Evolutionary conservation across 2,113 vertebrate genomes (phyloP).

Genomic region (Ciconia stormi): DNA sequence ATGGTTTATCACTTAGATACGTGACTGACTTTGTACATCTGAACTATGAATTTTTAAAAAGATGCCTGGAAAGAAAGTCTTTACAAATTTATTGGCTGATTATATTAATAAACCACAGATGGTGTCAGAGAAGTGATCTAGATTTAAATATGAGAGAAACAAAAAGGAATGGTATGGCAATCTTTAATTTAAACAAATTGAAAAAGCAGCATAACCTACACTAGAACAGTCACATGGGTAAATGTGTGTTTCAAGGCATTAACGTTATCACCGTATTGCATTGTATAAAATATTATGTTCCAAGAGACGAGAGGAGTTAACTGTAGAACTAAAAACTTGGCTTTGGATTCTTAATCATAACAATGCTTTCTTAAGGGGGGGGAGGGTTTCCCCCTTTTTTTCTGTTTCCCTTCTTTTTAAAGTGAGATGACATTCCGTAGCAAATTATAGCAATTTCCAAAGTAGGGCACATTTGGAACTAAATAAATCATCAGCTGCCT

Average conservation of each 20-base stretch:
- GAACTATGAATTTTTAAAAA: constrained; percentile 32
- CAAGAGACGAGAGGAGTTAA: neutral
- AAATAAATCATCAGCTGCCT: neutral
- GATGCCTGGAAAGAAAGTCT: neutral
- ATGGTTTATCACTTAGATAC: neutral
- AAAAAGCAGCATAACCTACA: neutral
- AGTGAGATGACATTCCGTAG: neutral
- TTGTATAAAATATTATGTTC: neutral
- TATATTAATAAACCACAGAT: neutral
- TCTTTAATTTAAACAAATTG: neutral
- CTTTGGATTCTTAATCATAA: neutral
- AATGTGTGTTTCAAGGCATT: neutral
- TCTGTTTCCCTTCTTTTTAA: neutral
- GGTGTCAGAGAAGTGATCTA: neutral
- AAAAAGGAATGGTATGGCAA: neutral
- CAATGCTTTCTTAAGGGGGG: neutral
- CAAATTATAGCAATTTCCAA: neutral
- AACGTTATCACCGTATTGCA: neutral
- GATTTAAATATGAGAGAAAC: neutral
- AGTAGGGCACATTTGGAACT: neutral
- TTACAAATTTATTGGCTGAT: neutral
- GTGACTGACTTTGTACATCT: constrained; percentile 18
- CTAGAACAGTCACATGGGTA: neutral
- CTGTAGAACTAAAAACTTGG: neutral
- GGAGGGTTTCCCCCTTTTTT: neutral